Conservation (phyloP, 2,888 invertebrate species). For the Nasonovia ribisnigri region DNA sequence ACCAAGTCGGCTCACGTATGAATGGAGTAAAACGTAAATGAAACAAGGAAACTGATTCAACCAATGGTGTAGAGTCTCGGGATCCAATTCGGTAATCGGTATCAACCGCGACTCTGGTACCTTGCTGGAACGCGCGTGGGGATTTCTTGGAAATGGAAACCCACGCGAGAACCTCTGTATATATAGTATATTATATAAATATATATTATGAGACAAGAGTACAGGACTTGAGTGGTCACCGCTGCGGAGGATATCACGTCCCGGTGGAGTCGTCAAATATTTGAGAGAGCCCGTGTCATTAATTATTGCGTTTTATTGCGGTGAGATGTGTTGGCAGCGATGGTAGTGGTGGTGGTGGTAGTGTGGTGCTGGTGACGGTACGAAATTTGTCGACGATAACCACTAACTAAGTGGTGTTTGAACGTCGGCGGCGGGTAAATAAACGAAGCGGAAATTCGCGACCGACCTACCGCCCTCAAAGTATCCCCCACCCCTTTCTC, state of each 20-base stretch:
- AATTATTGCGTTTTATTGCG: conserved; percentile 45
- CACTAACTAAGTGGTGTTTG: conserved; percentile 48
- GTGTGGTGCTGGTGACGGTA: not conserved
- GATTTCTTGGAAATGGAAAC: not conserved
- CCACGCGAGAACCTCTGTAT: not conserved
- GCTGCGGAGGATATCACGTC: not conserved
- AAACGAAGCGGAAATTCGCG: conserved; percentile 52
- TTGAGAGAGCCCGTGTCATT: conserved; percentile 33
- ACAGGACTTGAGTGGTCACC: not conserved
- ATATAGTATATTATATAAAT: not conserved
- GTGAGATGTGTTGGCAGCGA: not conserved
- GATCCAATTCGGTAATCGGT: not conserved
- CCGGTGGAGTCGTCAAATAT: conserved; percentile 41
- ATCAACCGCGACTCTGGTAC: not conserved
- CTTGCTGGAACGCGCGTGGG: not conserved
- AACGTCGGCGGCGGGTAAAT: conserved; percentile 36
- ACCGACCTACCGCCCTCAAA: not conserved
- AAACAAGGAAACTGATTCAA: not conserved
- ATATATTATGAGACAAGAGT: not conserved
- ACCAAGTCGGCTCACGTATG: not conserved
- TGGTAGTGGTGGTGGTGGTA: not conserved
- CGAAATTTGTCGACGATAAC: conserved; percentile 59
- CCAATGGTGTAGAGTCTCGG: not conserved
- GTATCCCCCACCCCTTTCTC: too few relatives aligned
- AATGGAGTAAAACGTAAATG: not conserved